These are phyloP conservation scores for Buceros bicornis DNA, from an alignment of 2,797 vertebrate species.

Conservation along the genomic window DNA sequence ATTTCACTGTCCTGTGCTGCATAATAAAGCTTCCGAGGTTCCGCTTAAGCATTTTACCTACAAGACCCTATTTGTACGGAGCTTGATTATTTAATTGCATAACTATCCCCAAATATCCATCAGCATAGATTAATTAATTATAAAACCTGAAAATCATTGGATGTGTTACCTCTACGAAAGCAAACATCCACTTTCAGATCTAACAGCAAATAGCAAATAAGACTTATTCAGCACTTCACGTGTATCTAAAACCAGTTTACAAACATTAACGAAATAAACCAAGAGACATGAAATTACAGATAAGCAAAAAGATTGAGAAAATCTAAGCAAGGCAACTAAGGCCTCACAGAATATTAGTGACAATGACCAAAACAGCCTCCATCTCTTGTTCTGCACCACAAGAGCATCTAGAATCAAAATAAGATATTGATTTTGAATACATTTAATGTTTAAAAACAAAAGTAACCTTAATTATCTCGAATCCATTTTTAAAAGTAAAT, in stretches of 20 bases:
- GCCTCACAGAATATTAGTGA: neutral
- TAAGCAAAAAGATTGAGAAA: conserved; percentile 44
- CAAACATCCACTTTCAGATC: neutral
- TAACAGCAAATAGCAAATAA: neutral
- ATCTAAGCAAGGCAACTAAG: neutral
- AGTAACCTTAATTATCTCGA: conserved; percentile 11
- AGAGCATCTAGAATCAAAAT: conserved; percentile 42
- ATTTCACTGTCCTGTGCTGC: neutral
- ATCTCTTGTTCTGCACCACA: neutral
- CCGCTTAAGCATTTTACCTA: neutral
- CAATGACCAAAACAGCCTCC: neutral
- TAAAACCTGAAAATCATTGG: conserved; percentile 26
- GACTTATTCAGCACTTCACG: neutral
- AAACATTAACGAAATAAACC: conserved; percentile 32
- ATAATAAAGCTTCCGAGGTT: conserved; percentile 7
- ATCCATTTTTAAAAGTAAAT: neutral
- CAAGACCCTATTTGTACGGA: neutral
- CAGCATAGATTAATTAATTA: neutral
- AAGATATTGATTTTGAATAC: conserved; percentile 63
- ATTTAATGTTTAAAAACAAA: conserved; percentile 14
- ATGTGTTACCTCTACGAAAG: neutral
- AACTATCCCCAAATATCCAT: conserved; percentile 1
- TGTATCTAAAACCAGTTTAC: neutral
- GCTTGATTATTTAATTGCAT: conserved; percentile 18
- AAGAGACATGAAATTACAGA: conserved; percentile 51